phyloP scores from a whole-genome alignment of 2,797 vertebrate genomes.

The Xiphophorus birchmanni region DNA sequence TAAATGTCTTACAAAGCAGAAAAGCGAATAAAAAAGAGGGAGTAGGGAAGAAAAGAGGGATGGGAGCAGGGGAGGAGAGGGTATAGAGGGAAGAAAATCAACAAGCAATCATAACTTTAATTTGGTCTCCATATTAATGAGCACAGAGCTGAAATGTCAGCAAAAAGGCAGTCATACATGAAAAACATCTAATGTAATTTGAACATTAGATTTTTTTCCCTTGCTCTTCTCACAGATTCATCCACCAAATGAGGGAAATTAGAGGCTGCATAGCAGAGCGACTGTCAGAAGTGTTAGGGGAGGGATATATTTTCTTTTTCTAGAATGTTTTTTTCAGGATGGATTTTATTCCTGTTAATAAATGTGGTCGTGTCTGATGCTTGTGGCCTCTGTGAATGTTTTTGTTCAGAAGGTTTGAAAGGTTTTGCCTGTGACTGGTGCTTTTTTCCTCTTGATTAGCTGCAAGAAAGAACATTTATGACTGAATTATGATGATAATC shows the following conservation, averaged over 20 bases:
- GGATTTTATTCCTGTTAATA: neutral
- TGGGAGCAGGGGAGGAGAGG: neutral
- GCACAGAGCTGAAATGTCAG: conserved; percentile 82
- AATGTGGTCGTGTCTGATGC: neutral
- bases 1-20: conserved; percentile 55
- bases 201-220: conserved; percentile 50
- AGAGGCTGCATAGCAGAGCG: conserved; percentile 42
- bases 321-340: neutral
- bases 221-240: conserved; percentile 65
- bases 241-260: conserved; percentile 74
- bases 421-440: neutral
- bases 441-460: neutral
- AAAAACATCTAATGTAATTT: conserved; percentile 83
- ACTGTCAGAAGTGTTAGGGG: conserved; percentile 35
- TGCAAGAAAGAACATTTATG: neutral
- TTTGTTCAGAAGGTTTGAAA: neutral
- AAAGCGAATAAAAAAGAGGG: conserved; percentile 18
- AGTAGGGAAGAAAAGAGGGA: conserved; percentile 5
- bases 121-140: conserved; percentile 85
- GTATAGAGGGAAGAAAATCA: conserved; percentile 67
- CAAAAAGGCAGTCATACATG: conserved; percentile 85
- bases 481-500: neutral
- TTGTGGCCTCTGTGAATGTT: neutral
- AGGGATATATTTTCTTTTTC: conserved; percentile 16
- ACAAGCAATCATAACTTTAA: conserved; percentile 84